Evolutionary conservation across 2,113 vertebrate genomes (phyloP).

Genomic region (Eidolon helvum): DNA sequence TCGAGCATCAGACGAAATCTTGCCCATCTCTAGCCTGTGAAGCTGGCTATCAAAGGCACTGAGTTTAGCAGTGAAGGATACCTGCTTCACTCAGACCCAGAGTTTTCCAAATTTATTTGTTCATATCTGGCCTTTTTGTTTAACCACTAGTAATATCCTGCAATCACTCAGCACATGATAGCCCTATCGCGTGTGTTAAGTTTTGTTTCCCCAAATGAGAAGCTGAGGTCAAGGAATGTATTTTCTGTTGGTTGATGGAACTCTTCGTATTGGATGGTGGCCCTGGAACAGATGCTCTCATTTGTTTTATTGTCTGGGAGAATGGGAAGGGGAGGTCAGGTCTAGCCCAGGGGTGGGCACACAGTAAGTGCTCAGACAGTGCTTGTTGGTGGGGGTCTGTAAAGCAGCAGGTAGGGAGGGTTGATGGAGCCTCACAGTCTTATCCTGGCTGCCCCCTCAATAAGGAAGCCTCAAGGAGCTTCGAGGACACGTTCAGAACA

Average conservation of each 20-base stretch:
- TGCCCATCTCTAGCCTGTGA: neutral
- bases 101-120: neutral
- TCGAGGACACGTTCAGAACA: neutral
- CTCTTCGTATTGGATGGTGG: neutral
- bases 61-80: neutral
- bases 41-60: neutral
- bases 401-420: neutral
- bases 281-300: neutral
- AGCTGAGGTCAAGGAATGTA: neutral
- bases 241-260: neutral
- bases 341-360: neutral
- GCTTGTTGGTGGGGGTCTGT: neutral
- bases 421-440: neutral
- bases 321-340: neutral
- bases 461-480: neutral
- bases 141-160: neutral
- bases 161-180: neutral
- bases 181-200: neutral
- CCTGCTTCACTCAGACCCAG: neutral
- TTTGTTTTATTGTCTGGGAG: neutral
- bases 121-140: neutral
- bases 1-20: neutral
- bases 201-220: neutral
- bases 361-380: neutral
- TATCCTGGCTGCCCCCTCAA: neutral